Percentiles rank a stretch among this genome's conserved stretches.
Evolutionary conservation across 2,113 vertebrate genomes (phyloP).

Genomic region (Charadrius vociferus): DNA sequence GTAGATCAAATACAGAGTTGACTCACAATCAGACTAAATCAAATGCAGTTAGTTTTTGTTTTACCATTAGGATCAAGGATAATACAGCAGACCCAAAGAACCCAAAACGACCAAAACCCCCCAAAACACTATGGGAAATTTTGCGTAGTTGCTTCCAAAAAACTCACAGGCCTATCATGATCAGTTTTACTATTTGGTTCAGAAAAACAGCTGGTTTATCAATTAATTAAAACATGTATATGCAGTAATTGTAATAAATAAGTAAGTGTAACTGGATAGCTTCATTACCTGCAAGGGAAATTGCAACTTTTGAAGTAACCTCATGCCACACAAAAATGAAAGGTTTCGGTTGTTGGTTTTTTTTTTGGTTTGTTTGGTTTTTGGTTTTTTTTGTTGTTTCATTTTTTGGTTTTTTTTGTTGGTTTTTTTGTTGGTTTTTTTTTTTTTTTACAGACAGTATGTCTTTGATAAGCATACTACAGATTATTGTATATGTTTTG

Average conservation of each 20-base stretch:
- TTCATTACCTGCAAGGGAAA: neutral
- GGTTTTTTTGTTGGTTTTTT: no score
- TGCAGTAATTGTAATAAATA: neutral
- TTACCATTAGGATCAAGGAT: neutral
- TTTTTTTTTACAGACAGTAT: neutral
- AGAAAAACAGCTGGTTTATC: neutral
- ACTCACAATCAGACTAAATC: neutral
- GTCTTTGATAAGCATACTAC: neutral
- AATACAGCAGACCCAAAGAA: neutral
- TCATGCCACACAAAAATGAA: neutral
- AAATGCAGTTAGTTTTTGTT: neutral
- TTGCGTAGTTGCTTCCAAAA: neutral
- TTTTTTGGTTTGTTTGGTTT: no score
- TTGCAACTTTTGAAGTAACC: neutral
- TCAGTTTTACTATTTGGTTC: neutral
- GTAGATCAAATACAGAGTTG: neutral
- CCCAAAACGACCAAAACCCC: rapidly evolving
- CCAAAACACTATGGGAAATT: neutral
- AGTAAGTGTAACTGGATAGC: neutral
- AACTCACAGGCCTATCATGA: neutral
- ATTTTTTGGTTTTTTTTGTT: no score
- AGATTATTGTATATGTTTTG: neutral
- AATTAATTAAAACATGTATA: neutral
- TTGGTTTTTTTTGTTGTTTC: no score
- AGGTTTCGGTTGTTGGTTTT: no score